Percentiles rank a stretch among this genome's conserved stretches.
Conservation (phyloP, 2,113 vertebrate genomes). For the Carlito syrichta region DNA sequence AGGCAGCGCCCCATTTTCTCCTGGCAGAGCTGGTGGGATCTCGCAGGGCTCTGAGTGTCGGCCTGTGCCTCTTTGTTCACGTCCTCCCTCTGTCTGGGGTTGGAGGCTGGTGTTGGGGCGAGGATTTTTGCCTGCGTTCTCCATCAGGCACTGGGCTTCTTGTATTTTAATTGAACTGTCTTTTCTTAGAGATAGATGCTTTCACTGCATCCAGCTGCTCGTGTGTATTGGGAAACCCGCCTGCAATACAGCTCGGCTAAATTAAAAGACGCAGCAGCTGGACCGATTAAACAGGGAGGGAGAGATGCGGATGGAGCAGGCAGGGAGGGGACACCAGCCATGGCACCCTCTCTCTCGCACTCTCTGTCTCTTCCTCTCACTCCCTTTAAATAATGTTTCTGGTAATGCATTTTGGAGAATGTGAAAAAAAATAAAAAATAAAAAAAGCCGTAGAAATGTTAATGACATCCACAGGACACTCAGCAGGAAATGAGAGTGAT, state of each 20-base stretch:
- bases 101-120: constrained; percentile 25
- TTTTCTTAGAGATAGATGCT: constrained; percentile 64
- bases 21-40: not conserved
- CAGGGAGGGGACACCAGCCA: not conserved
- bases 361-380: not conserved
- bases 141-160: constrained; percentile 20
- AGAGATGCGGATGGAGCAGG: not conserved
- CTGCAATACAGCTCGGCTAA: not conserved
- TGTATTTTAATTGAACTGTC: constrained; percentile 68
- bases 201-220: constrained; percentile 36
- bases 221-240: constrained; percentile 17
- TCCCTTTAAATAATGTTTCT: constrained; percentile 66
- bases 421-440: not conserved
- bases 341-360: not conserved
- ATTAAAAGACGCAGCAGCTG: constrained; percentile 56
- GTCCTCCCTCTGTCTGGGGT: not conserved
- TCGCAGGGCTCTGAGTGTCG: not conserved
- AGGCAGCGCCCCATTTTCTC: constrained; percentile 45
- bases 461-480: constrained; percentile 59
- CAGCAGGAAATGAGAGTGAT: constrained; percentile 57
- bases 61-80: constrained; percentile 68
- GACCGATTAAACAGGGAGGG: constrained; percentile 36
- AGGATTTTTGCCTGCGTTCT: constrained; percentile 48
- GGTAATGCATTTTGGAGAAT: constrained; percentile 66
- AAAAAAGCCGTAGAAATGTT: constrained; percentile 52